These are phyloP conservation scores for Anoplophora glabripennis DNA, from an alignment of 1,140 invertebrate species.

Conservation along the genomic window DNA sequence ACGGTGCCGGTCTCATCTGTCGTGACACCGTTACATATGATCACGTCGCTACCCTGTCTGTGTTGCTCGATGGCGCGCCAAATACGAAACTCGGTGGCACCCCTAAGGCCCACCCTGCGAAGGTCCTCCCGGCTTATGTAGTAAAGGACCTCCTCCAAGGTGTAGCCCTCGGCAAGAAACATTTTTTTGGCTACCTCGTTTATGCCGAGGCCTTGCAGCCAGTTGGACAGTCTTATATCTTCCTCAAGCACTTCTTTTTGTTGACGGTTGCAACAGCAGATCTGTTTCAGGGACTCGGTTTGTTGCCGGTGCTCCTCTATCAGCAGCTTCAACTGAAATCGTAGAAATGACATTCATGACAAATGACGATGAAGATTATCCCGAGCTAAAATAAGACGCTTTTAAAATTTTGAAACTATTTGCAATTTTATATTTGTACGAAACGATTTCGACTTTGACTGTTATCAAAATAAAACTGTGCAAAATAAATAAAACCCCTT, in stretches of 20 bases:
- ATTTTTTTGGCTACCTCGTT: slow-evolving; percentile 58
- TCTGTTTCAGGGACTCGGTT: slow-evolving; percentile 27
- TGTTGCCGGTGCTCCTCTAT: slow-evolving; percentile 29
- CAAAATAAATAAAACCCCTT: no score
- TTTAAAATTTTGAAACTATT: no score
- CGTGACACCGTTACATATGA: slow-evolving; percentile 13
- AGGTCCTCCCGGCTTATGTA: slow-evolving; percentile 76
- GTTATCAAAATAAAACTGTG: no score
- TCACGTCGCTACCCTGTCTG: slow-evolving; percentile 31
- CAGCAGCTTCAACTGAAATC: slow-evolving; percentile 33
- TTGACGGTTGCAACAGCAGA: slow-evolving; percentile 29
- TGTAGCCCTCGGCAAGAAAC: slow-evolving; percentile 74
- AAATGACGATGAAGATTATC: no score
- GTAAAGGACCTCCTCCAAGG: slow-evolving; percentile 71
- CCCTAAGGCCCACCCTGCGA: slow-evolving; percentile 66
- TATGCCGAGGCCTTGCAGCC: slow-evolving; percentile 58
- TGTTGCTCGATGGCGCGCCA: slow-evolving; percentile 56
- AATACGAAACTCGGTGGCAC: slow-evolving; percentile 53
- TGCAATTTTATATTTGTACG: no score
- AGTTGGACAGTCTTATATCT: slow-evolving; percentile 56
- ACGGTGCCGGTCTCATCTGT: slow-evolving; percentile 12
- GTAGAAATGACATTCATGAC: no score
- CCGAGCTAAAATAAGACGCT: no score
- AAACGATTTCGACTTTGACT: no score
- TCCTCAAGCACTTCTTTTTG: slow-evolving; percentile 42